Percentiles rank a stretch among this genome's conserved stretches.
phyloP scores from a whole-genome alignment of 2,113 vertebrate genomes.

The Hassar affinis region DNA sequence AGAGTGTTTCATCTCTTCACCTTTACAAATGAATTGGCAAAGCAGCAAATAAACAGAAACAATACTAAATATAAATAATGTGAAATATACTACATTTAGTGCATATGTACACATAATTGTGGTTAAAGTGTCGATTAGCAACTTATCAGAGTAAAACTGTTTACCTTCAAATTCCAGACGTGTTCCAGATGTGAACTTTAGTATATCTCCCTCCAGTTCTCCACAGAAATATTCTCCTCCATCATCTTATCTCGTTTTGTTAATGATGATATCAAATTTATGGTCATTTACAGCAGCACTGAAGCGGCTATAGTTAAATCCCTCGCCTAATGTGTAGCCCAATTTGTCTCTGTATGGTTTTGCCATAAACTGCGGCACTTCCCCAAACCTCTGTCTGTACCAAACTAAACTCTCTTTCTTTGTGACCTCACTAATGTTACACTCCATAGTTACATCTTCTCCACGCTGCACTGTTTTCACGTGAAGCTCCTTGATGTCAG shows the following conservation, averaged over 20 bases:
- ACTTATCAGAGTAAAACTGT: neutral
- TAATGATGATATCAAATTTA: slow-evolving; percentile 1
- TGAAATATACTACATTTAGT: slow-evolving; percentile 8
- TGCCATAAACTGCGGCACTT: neutral
- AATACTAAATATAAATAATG: neutral
- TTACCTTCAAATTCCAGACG: neutral
- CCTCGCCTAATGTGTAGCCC: neutral
- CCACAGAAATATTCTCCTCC: slow-evolving; percentile 31
- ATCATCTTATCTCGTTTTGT: neutral
- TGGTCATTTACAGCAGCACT: neutral
- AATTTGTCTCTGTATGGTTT: neutral
- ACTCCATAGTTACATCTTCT: slow-evolving; percentile 1
- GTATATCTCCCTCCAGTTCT: neutral
- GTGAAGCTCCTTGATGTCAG: neutral
- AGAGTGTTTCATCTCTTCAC: neutral
- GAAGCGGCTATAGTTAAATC: neutral
- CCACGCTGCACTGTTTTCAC: neutral
- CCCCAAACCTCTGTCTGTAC: slow-evolving; percentile 27
- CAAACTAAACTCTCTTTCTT: neutral
- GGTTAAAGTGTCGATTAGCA: neutral
- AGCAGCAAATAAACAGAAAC: neutral
- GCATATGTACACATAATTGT: neutral
- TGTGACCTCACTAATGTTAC: neutral
- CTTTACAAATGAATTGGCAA: neutral
- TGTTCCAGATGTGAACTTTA: slow-evolving; percentile 27